Base-by-base conservation (phyloP, 2,888 invertebrate species). In the Dicranocentrus wangi region DNA sequence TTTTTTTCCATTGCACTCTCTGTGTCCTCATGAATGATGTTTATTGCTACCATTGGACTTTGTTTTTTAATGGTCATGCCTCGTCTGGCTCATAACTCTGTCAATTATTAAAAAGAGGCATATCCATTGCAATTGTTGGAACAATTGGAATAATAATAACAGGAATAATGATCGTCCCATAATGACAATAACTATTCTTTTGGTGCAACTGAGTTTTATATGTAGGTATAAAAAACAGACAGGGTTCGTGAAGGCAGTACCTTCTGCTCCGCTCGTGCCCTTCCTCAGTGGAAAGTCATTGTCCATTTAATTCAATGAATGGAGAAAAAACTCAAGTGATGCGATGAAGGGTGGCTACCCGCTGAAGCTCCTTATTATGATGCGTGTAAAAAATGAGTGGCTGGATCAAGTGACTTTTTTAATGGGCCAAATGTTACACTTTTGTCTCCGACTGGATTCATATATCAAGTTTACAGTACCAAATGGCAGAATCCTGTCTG, bases 51-150 rank as follows among this genome's bases (percentile, higher is more conserved):
- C n/a, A n/a, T n/a, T n/a, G n/a, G n/a, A n/a, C n/a, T n/a, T n/a
- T n/a, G n/a, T n/a, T n/a, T n/a, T n/a, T n/a, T 79, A 43, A 79
- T 79, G 71, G 79, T 79, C 79, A 79, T 79, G 79, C 79, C 79
- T 79, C 79, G 71, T 71, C 71, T 79, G 79, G 13, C 15, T 55
- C 55, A n/a, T 47, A 19, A 55, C 32, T 27, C 65, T 71, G 63
- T 79, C 55, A 71, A 55, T 71, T 71, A 79, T 71, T 71, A 55
- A 71, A 69, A 71, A 61, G 69, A 60, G 79, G 79, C 79, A 79
- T 63, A 79, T 79, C 79, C 58, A 65, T 79, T 79, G 70, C 79
- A 70, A 51, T 61, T 68, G 58, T 63, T 78, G n/a, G 66, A 58
- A 79, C 58, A 60, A 32, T 70, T 8, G 55, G 8, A 71, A 60